Conservation (phyloP, 2,888 invertebrate species). For the Schrankia costaestrigalis region DNA sequence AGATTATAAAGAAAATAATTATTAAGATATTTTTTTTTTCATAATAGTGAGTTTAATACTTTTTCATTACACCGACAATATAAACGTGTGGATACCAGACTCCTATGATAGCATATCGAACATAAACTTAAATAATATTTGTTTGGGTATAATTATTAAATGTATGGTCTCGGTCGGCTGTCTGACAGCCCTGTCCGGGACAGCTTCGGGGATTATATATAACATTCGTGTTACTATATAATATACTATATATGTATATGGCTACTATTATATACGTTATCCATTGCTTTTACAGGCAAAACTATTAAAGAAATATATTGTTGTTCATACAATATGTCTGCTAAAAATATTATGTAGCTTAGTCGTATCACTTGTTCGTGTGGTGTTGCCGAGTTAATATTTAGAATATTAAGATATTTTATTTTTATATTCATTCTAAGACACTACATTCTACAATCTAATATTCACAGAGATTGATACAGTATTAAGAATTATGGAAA, state of each 20-base stretch:
- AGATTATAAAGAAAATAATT: conserved; percentile 59
- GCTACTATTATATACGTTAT: conserved; percentile 55
- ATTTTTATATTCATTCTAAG: conserved; percentile 60
- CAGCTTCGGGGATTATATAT: conserved; percentile 48
- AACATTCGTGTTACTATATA: conserved; percentile 37
- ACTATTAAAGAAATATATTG: conserved; percentile 64
- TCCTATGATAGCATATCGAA: conserved; percentile 20
- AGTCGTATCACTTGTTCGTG: conserved; percentile 75
- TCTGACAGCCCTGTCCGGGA: conserved; percentile 53
- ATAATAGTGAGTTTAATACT: conserved; percentile 45
- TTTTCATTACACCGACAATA: conserved; percentile 40
- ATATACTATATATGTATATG: conserved; percentile 16
- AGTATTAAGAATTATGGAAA: conserved; percentile 59
- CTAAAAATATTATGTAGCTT: conserved; percentile 67
- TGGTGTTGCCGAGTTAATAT: conserved; percentile 77
- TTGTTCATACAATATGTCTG: conserved; percentile 48
- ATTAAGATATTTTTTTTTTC: conserved; percentile 50
- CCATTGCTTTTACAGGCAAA: conserved; percentile 65
- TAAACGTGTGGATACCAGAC: conserved; percentile 25
- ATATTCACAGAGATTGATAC: conserved; percentile 78
- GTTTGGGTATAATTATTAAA: conserved; percentile 28
- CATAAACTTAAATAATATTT: conserved; percentile 25
- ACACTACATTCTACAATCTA: conserved; percentile 75
- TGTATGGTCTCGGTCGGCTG: conserved; percentile 40
- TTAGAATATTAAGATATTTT: conserved; percentile 71